Percentiles rank a stretch among this genome's conserved stretches.
Conservation (phyloP, 1,140 invertebrate genomes). For the Neotoxoptera formosana region DNA sequence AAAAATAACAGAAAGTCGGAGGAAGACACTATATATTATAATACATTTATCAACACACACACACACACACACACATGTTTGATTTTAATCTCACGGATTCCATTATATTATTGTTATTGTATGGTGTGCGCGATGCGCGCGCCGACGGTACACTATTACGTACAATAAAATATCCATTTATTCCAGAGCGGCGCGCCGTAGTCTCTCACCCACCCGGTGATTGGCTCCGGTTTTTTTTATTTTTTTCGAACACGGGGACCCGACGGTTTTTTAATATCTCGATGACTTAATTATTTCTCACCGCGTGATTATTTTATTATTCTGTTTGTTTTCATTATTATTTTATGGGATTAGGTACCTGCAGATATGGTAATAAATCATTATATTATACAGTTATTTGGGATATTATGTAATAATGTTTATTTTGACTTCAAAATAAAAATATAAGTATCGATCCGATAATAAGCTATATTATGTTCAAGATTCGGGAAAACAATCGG, state of each 20-base stretch:
- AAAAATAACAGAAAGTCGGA: background rate
- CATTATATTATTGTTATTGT: too few relatives aligned
- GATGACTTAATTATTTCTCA: background rate
- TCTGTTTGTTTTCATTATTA: background rate
- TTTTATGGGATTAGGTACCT: background rate
- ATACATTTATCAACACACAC: slow-evolving; percentile 9
- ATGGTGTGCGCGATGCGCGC: background rate
- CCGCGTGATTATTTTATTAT: too few relatives aligned
- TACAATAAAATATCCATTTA: background rate
- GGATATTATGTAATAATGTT: background rate
- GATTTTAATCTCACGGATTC: background rate
- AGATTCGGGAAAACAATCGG: background rate
- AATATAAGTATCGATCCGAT: background rate
- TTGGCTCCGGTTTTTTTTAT: background rate
- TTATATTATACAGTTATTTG: background rate
- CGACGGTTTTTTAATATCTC: background rate
- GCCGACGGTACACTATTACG: background rate
- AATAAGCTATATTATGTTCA: background rate
- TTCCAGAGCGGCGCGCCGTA: background rate
- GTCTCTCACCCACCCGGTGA: background rate
- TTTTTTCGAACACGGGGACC: background rate
- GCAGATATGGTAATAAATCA: background rate
- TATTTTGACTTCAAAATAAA: background rate
- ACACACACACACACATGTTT: background rate
- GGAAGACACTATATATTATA: background rate